A percentile compares a stretch with the other conserved stretches of the same genome.
These are phyloP conservation scores for Xerus rutilus DNA, from an alignment of 2,797 vertebrate genomes.

Conservation along the genomic window DNA sequence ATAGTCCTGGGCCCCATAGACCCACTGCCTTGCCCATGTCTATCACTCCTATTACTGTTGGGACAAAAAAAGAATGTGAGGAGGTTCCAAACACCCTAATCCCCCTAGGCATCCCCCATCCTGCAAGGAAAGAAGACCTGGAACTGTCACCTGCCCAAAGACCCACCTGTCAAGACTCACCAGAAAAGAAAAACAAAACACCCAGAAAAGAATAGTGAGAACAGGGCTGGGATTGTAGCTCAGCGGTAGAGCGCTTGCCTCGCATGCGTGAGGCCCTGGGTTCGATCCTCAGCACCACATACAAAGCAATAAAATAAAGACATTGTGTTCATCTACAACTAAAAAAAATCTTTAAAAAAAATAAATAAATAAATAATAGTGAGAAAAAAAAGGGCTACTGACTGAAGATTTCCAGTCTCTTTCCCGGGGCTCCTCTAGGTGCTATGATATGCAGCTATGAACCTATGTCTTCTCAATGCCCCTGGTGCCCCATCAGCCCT, in stretches of 20 bases:
- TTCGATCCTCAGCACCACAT: no score
- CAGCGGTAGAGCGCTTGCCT: no score
- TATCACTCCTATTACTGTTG: background rate
- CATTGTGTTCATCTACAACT: no score
- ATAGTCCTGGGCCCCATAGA: background rate
- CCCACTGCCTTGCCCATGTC: background rate
- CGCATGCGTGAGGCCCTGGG: no score
- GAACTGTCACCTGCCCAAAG: background rate
- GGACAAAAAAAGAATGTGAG: background rate
- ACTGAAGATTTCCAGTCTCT: background rate
- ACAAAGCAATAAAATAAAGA: no score
- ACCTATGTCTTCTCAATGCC: background rate
- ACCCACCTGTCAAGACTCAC: background rate
- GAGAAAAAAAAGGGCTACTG: background rate
- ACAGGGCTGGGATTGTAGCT: no score
- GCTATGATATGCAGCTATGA: background rate
- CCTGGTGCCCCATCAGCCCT: background rate
- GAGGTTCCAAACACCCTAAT: background rate
- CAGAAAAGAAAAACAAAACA: background rate
- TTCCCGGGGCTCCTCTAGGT: background rate
- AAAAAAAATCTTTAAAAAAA: no score
- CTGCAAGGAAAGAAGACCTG: background rate
- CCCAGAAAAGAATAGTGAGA: background rate
- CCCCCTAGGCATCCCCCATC: background rate
- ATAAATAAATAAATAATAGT: no score